A percentile compares a stretch with the other conserved stretches of the same genome.
phyloP scores from a whole-genome alignment of 2,797 vertebrate genomes.

The Enteromius anoplus region DNA sequence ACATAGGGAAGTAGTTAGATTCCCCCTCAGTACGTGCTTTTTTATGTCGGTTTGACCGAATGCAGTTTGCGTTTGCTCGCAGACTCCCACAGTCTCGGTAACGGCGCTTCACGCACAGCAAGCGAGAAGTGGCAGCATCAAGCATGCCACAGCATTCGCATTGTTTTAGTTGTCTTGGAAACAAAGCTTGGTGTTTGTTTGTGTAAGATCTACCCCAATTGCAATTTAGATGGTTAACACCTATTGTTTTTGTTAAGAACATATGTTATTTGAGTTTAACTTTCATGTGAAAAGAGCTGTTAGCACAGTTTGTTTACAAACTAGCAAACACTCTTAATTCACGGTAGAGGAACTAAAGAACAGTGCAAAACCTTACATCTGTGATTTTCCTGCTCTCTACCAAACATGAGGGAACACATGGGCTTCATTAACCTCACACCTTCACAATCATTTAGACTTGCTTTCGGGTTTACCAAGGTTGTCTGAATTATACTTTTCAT shows the following conservation, averaged over 20 bases:
- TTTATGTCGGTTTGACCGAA: constrained; percentile 40
- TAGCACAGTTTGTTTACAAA: constrained; percentile 80
- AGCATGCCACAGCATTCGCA: constrained; percentile 77
- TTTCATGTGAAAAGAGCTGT: constrained; percentile 78
- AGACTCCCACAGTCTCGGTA: constrained; percentile 73
- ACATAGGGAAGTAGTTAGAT: constrained; percentile 60
- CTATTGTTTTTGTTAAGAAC: constrained; percentile 81
- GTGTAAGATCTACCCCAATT: constrained; percentile 79
- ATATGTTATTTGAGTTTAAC: constrained; percentile 84
- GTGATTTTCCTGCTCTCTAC: constrained; percentile 66
- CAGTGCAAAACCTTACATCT: constrained; percentile 78
- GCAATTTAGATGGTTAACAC: constrained; percentile 83
- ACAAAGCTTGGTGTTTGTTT: constrained; percentile 86
- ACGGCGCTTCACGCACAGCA: constrained; percentile 78
- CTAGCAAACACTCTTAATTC: constrained; percentile 79
- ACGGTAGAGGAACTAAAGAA: constrained; percentile 77
- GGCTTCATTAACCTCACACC: constrained; percentile 59
- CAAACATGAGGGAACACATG: constrained; percentile 52
- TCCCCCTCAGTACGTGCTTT: constrained; percentile 45
- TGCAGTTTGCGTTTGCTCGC: constrained; percentile 52
- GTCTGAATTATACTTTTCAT: neutral
- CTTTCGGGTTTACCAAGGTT: constrained; percentile 37
- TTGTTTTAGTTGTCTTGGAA: constrained; percentile 85
- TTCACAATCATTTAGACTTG: constrained; percentile 56
- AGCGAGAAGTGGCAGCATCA: constrained; percentile 70